Conservation (phyloP, 2,113 vertebrate species). For the Capricornis sumatraensis region DNA sequence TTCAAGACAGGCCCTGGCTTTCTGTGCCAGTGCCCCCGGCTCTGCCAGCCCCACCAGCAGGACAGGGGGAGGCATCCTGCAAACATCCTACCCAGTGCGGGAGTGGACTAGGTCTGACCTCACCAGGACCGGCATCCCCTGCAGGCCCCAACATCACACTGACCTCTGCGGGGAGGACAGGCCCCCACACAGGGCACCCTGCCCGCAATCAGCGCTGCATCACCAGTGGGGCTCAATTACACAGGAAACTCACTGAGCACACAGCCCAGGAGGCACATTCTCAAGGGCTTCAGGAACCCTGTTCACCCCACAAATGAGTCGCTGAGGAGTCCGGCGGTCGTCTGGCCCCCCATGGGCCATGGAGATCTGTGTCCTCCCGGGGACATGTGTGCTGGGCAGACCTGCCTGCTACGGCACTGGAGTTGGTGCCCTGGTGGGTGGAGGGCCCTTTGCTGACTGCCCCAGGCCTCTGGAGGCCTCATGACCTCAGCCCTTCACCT, state of each 20-base stretch:
- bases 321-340: fast-evolving
- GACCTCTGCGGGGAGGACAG: not conserved
- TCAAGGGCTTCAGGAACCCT: not conserved
- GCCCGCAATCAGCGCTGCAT: not conserved
- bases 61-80: not conserved
- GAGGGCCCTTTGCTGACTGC: constrained; percentile 44
- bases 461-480: not conserved
- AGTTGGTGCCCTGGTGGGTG: constrained; percentile 58
- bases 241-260: not conserved
- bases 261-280: not conserved
- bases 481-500: constrained; percentile 50
- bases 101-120: not conserved
- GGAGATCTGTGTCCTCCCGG: constrained; percentile 54
- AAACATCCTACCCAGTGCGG: not conserved
- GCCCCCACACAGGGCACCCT: not conserved
- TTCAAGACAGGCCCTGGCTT: constrained; percentile 30
- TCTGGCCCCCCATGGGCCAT: not conserved
- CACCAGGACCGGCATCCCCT: not conserved
- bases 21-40: not conserved
- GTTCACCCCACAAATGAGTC: not conserved
- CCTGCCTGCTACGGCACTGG: constrained; percentile 45
- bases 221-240: not conserved
- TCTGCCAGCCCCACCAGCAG: not conserved
- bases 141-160: not conserved
- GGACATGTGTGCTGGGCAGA: not conserved